phyloP scores from a whole-genome alignment of 2,797 vertebrate species.

The Poeciliopsis gracilis region DNA sequence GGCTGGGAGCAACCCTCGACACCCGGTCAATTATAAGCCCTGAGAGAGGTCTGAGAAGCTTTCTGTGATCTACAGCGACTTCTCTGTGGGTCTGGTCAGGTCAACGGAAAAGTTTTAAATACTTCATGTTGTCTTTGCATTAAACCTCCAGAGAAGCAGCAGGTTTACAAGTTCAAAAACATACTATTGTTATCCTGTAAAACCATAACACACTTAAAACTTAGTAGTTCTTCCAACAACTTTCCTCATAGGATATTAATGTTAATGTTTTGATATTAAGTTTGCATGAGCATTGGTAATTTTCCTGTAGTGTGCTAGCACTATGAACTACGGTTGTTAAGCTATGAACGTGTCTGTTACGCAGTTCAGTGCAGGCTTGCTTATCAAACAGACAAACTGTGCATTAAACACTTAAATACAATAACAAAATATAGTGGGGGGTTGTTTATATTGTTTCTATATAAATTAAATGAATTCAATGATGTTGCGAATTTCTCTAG shows the following conservation, averaged over 20 bases:
- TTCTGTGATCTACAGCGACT: not conserved
- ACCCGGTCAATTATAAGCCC: slow-evolving; percentile 54
- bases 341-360: not conserved
- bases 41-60: slow-evolving; percentile 11
- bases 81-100: not conserved
- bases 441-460: not conserved
- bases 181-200: not conserved
- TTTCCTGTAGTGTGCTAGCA: not conserved
- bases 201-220: not conserved
- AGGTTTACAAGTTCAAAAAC: not conserved
- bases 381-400: not conserved
- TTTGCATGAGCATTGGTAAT: not conserved
- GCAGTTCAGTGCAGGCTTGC: not conserved
- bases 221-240: not conserved
- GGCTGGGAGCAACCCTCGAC: slow-evolving; percentile 27
- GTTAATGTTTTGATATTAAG: not conserved
- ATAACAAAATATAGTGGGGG: not conserved
- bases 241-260: not conserved
- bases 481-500: not conserved
- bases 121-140: not conserved
- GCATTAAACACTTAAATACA: too few relatives aligned
- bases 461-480: not conserved
- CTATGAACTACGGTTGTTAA: not conserved
- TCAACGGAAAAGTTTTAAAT: not conserved
- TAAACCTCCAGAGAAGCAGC: not conserved